Evolutionary conservation across 2,113 vertebrate species (phyloP).

Genomic region (Prolemur simus): DNA sequence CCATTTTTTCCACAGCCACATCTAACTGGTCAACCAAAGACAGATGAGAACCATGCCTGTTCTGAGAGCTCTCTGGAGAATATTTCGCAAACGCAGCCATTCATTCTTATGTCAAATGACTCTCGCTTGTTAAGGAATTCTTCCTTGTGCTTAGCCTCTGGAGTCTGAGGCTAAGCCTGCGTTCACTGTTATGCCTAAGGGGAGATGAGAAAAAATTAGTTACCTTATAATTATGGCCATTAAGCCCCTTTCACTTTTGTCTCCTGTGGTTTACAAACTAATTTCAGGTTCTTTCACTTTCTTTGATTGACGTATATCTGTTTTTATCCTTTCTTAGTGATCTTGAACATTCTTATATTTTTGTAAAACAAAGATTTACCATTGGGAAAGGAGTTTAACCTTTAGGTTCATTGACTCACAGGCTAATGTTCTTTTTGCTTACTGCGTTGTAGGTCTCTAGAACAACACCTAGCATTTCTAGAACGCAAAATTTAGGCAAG

Average conservation of each 20-base stretch:
- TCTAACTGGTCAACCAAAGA: neutral
- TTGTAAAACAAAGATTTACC: neutral
- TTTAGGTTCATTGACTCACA: neutral
- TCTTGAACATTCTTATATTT: neutral
- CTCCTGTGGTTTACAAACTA: neutral
- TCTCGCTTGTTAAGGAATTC: neutral
- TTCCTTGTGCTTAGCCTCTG: neutral
- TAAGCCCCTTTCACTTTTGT: neutral
- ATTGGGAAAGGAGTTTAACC: neutral
- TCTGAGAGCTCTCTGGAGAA: slow-evolving; percentile 3
- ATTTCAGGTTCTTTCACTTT: neutral
- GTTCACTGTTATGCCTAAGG: neutral
- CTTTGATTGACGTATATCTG: neutral
- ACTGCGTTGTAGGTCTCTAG: neutral
- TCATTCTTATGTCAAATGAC: neutral
- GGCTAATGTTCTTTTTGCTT: neutral
- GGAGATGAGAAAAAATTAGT: neutral
- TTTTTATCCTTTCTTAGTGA: neutral
- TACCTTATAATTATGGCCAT: neutral
- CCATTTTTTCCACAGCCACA: neutral
- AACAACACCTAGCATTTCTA: neutral
- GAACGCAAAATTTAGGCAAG: neutral
- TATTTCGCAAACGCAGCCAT: slow-evolving; percentile 13
- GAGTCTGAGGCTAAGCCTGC: neutral
- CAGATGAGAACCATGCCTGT: neutral